A percentile compares a stretch with the other conserved stretches of the same genome.
phyloP scores from a whole-genome alignment of 1,140 invertebrate genomes.

The Cepaea nemoralis region DNA sequence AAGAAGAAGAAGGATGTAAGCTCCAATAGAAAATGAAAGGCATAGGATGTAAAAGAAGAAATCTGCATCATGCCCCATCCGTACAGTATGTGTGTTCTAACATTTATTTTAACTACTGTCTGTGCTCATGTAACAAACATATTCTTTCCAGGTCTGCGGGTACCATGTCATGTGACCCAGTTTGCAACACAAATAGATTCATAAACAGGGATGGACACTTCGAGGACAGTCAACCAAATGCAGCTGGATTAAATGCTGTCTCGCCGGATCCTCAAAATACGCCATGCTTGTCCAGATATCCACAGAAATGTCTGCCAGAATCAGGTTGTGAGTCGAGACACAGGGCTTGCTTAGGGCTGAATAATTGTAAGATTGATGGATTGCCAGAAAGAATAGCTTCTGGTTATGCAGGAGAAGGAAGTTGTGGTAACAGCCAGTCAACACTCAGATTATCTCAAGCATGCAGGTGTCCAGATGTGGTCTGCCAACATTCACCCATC shows the following conservation, averaged over 20 bases:
- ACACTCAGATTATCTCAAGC: conserved; percentile 47
- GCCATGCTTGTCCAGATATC: not conserved
- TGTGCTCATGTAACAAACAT: too few relatives aligned
- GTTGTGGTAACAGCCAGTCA: conserved; percentile 19
- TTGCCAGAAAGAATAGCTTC: not conserved
- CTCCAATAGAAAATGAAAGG: too few relatives aligned
- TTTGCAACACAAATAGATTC: not conserved
- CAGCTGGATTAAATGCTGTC: conserved; percentile 22
- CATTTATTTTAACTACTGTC: too few relatives aligned
- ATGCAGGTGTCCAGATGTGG: not conserved
- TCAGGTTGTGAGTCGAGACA: conserved; percentile 59
- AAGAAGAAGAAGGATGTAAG: too few relatives aligned
- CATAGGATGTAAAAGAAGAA: too few relatives aligned
- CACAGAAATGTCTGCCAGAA: conserved; percentile 43
- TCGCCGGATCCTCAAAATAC: not conserved
- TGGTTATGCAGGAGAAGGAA: not conserved
- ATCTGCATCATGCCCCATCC: too few relatives aligned
- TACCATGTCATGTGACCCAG: not conserved
- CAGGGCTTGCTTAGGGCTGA: conserved; percentile 53
- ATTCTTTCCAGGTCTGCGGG: not conserved
- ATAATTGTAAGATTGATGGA: not conserved
- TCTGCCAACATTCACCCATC: not conserved
- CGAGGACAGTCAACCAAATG: not conserved
- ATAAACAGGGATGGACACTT: not conserved
- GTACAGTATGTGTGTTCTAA: too few relatives aligned